Percentiles rank a stretch among this genome's conserved stretches.
Evolutionary conservation across 2,888 invertebrate genomes (phyloP).

Genomic region (Latrodectus elegans): DNA sequence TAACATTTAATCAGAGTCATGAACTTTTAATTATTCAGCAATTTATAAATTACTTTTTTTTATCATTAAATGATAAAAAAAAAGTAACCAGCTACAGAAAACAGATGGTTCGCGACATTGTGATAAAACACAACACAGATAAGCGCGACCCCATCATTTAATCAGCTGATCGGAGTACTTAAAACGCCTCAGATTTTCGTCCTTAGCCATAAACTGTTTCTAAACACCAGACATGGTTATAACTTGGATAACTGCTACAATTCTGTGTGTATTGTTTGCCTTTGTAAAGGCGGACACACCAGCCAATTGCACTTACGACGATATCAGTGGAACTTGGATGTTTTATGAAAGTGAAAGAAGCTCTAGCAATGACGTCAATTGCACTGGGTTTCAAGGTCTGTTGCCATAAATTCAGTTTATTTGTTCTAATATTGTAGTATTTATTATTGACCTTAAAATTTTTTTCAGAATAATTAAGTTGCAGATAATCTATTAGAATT

Average conservation of each 20-base stretch:
- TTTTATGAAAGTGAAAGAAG: constrained; percentile 73
- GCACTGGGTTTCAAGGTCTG: constrained; percentile 55
- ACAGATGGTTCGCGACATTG: background rate
- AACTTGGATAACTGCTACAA: background rate
- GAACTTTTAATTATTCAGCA: background rate
- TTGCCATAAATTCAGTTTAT: background rate
- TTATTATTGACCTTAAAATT: no score
- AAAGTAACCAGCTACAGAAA: background rate
- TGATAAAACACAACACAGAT: background rate
- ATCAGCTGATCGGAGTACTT: background rate
- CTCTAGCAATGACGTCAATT: constrained; percentile 57
- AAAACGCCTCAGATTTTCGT: background rate
- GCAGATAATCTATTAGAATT: no score
- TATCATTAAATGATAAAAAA: background rate
- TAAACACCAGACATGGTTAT: background rate
- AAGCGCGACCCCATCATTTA: background rate
- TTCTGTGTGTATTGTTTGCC: constrained; percentile 10
- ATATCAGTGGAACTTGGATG: constrained; percentile 73
- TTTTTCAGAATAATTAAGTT: no score
- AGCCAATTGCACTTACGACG: constrained; percentile 74
- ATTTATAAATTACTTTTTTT: background rate
- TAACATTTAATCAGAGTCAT: no score
- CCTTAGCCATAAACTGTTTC: background rate
- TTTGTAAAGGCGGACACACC: constrained; percentile 73
- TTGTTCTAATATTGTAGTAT: no score